These are phyloP conservation scores for Styela clava DNA, from an alignment of 23 tunicate genomes.

Conservation along the genomic window DNA sequence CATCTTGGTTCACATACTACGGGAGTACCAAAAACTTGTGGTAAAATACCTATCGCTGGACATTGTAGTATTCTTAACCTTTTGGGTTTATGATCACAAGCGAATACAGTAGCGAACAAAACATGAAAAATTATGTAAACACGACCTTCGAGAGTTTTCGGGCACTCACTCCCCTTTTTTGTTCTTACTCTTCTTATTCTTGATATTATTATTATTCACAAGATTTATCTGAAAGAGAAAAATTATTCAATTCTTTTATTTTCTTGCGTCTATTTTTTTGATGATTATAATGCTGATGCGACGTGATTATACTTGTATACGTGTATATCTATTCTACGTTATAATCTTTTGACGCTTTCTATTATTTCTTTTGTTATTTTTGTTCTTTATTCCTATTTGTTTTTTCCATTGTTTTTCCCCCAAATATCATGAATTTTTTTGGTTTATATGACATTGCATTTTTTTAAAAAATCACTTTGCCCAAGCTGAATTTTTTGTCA, in stretches of 20 bases:
- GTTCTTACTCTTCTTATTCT: not conserved
- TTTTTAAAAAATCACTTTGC: not conserved
- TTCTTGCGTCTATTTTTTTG: slow-evolving; percentile 8
- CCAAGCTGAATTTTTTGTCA: not conserved
- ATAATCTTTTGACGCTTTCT: slow-evolving; percentile 1
- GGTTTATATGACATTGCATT: slow-evolving; percentile 28
- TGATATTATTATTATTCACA: not conserved
- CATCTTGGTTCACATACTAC: too few relatives aligned
- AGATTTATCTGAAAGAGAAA: slow-evolving; percentile 24
- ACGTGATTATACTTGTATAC: slow-evolving; percentile 15
- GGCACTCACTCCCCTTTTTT: not conserved
- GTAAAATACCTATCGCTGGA: too few relatives aligned
- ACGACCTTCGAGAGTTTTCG: too few relatives aligned
- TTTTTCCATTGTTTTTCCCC: not conserved
- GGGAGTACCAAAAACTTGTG: too few relatives aligned
- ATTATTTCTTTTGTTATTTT: not conserved
- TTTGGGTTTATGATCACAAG: too few relatives aligned
- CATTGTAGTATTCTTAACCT: too few relatives aligned
- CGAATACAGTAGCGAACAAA: too few relatives aligned
- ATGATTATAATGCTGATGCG: not conserved
- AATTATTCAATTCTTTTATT: not conserved
- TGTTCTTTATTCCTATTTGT: not conserved
- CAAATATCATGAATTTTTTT: slow-evolving; percentile 28
- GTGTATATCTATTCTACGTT: slow-evolving; percentile 27
- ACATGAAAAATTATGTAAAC: too few relatives aligned